Conservation (phyloP, 1,140 invertebrate genomes). For the Galleria mellonella region DNA sequence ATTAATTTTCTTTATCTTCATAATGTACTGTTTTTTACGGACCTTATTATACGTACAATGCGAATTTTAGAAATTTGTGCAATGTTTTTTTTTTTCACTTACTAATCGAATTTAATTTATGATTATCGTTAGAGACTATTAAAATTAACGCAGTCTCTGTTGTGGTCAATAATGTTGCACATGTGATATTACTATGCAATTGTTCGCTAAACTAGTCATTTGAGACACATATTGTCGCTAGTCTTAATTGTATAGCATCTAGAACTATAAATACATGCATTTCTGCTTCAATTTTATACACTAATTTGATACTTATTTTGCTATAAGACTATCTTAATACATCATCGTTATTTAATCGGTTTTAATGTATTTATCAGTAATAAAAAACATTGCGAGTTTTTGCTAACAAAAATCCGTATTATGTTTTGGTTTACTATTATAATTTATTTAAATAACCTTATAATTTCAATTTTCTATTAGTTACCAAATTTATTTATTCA, state of each 20-base stretch:
- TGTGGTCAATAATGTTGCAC: slow-evolving; percentile 6
- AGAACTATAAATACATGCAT: slow-evolving; percentile 20
- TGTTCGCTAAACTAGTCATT: slow-evolving; percentile 44
- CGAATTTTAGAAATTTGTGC: slow-evolving; percentile 4
- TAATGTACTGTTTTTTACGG: slow-evolving; percentile 16
- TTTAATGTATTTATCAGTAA: slow-evolving; percentile 10
- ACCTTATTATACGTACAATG: slow-evolving; percentile 26
- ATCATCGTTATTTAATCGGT: background rate
- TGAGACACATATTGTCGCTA: slow-evolving; percentile 28
- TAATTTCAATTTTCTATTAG: no score
- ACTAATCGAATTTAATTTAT: no score
- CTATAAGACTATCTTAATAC: background rate
- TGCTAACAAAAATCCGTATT: slow-evolving; percentile 19
- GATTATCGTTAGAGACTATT: no score
- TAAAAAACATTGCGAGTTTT: slow-evolving; percentile 29
- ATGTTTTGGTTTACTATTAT: slow-evolving; percentile 14
- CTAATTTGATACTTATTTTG: slow-evolving; percentile 8
- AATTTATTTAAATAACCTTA: no score
- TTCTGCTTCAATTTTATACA: slow-evolving; percentile 24
- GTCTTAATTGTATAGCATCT: slow-evolving; percentile 20
- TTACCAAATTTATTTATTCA: no score
- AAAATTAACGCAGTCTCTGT: background rate
- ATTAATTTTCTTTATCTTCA: slow-evolving; percentile 14
- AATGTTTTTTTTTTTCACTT: background rate
- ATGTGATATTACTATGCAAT: slow-evolving; percentile 35